Conservation (phyloP, 1,140 invertebrate species). For the Coelopa frigida region DNA sequence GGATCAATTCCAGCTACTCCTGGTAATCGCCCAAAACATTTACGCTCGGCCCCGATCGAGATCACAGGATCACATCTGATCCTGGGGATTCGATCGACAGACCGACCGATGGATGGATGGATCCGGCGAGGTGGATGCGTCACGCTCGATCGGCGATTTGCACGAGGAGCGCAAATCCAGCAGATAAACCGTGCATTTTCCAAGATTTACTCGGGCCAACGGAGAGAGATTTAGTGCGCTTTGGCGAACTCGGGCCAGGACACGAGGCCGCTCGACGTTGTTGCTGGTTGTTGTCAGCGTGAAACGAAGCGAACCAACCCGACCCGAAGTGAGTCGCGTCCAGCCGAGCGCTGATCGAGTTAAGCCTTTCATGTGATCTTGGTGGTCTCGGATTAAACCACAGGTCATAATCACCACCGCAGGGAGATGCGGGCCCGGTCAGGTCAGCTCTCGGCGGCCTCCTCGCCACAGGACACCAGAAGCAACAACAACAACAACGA, state of each 20-base stretch:
- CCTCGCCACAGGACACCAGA: too few species aligned
- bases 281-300: slow-evolving; percentile 1
- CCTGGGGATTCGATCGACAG: too few species aligned
- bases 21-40: too few species aligned
- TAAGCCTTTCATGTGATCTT: slow-evolving; percentile 8
- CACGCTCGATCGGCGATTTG: slow-evolving; percentile 11
- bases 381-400: slow-evolving; percentile 11
- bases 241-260: too few species aligned
- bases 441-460: too few species aligned
- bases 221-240: too few species aligned
- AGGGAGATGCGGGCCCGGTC: neutral
- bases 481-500: too few species aligned
- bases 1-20: too few species aligned
- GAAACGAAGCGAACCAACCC: slow-evolving; percentile 3
- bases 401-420: slow-evolving; percentile 8
- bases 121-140: slow-evolving; percentile 7
- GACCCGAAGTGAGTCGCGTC: neutral
- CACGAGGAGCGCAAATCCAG: slow-evolving; percentile 1
- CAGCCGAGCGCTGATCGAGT: neutral
- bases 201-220: slow-evolving; percentile 5
- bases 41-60: too few species aligned
- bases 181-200: slow-evolving; percentile 10
- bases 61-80: too few species aligned
- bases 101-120: too few species aligned
- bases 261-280: slow-evolving; percentile 1